Evolutionary conservation across 1,140 invertebrate genomes (phyloP), one percentile per base, ranked within the genome.

Genomic region (Conus ventricosus): DNA sequence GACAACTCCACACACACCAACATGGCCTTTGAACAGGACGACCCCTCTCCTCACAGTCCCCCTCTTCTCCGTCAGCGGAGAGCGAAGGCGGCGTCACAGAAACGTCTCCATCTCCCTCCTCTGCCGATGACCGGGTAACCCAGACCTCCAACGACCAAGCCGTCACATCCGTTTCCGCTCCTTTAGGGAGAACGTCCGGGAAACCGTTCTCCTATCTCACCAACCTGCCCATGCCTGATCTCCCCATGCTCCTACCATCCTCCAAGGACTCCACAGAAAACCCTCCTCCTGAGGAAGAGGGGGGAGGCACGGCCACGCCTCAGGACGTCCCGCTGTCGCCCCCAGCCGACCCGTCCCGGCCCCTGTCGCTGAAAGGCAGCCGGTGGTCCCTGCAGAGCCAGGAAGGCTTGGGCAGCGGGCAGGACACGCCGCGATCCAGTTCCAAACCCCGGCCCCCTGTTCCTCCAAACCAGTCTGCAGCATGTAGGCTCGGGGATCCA

Each of bases 391-490:
- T 23, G 15, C 13, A 75, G 67, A 75, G 67, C n/a, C 25, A 39
- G 76, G 76, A 78, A 13, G 76, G 76, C 5, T 10, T 11, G 11
- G 17, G 76, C 27, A 15, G 76, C 11, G 25, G 25, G 25, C 25
- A 11, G 25, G 39, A 78, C 76, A 78, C 76, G 39, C 76, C 76
- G 25, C 76, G 76, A n/a, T 39, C 25, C 25, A 51, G 25, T 4
- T 78, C 25, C 11, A 78, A 39, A 23, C 76, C 76, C 17, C 5
- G 0, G 17, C 76, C 76, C n/a, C 25, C 39, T 39, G 76, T 78
- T 78, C 76, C 76, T 78, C 76, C 25, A 78, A 78, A 78, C 76
- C 76, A 78, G 25, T 51, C 25, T 51, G 25, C 39, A 78, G n/a
- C 17, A 75, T 20, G n/a, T 23, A 75, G 71, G 60, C 60, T 63